Evolutionary conservation across 2,113 vertebrate genomes (phyloP).

Genomic region (Zootoca vivipara): DNA sequence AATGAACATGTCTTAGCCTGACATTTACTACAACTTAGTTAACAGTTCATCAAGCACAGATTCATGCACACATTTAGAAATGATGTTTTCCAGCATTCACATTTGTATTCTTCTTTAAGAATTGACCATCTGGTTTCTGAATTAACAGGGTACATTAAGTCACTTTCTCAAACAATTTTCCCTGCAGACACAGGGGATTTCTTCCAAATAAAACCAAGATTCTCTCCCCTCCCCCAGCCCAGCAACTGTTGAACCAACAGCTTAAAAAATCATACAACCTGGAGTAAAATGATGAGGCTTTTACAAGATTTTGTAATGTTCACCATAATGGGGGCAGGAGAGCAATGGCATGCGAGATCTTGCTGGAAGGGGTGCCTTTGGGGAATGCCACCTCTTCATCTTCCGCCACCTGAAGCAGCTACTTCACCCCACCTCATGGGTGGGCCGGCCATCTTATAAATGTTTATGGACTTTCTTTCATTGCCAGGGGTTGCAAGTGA

Average conservation of each 20-base stretch:
- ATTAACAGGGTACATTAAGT: background rate
- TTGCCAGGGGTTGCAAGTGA: background rate
- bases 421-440: no score
- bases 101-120: background rate
- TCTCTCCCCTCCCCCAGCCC: background rate
- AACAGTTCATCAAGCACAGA: background rate
- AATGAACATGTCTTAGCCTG: background rate
- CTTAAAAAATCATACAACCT: background rate
- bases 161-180: background rate
- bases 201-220: background rate
- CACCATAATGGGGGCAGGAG: background rate
- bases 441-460: background rate
- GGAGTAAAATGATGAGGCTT: background rate
- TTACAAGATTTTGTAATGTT: background rate
- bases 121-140: background rate
- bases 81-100: background rate
- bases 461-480: background rate
- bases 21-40: background rate
- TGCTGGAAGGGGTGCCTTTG: no score
- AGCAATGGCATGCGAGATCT: background rate
- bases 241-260: background rate
- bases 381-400: no score
- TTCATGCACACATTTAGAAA: background rate
- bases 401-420: no score
- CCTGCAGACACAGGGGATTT: background rate